Evolutionary conservation across 2,113 vertebrate species (phyloP), one percentile per base, ranked within the genome.

Genomic region (Heterocephalus glaber): DNA sequence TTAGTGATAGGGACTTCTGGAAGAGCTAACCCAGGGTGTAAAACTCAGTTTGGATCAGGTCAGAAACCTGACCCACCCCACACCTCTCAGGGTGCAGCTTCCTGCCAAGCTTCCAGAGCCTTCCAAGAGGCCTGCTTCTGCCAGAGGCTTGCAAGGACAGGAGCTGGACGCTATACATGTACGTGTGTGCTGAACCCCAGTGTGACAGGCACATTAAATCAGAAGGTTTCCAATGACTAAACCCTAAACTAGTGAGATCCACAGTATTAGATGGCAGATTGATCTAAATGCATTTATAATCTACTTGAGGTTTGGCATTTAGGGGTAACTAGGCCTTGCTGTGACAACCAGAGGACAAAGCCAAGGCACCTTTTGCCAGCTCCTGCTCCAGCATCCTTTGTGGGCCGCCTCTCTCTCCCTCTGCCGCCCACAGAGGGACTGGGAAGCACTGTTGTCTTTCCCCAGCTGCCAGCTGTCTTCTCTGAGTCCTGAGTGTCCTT

Each of bases 1-100:
- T 94, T 95, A 92, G 92, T 44, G 95, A 98, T 98, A 97, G 79
- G 70, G 85, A 90, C 77, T 76, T 82, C 96, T 95, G 81, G 74
- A 97, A 84, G 92, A 90, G 92, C 26, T 89, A 95, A 88, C 66
- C 44, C 77, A 61, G 61, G 66, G 74, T 9, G 1, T 61, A 86
- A 92, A 89, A 98, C 90, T 97, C 92, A 87, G 97, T 94, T 96
- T 1, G 0, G 60, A 93, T 41, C 1, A 1, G 63, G 95, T 97
- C 89, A 68, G 97, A 97, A 97, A 97, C 96, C 87, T 87, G 89
- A 97, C 92, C 94, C 60, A 58, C 81, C 52, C 10, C 1, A 4
- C 74, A 91, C 79, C 65, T 90, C 68, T 54, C n/a, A 44, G 84
- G 83, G 0, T 94, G 16, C 68, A n/a, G 70, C 79, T 95, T 80